A percentile compares a stretch with the other conserved stretches of the same genome.
Conservation (phyloP, 2,797 vertebrate species). For the Enteromius mattozi region DNA sequence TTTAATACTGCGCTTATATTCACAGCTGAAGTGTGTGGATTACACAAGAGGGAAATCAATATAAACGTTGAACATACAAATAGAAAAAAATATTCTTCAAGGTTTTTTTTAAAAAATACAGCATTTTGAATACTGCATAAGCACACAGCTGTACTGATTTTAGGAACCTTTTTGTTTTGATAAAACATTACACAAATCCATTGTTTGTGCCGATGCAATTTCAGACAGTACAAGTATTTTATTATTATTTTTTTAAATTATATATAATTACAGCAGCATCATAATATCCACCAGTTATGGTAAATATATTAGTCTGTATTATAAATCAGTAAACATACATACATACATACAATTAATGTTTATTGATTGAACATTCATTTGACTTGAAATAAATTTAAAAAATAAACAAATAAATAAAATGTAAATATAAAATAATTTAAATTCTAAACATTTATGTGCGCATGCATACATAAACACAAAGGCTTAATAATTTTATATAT, state of each 20-base stretch:
- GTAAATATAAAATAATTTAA: background rate
- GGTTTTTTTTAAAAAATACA: background rate
- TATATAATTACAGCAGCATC: background rate
- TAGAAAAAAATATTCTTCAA: background rate
- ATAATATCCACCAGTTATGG: background rate
- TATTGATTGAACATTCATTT: background rate
- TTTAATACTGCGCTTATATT: background rate
- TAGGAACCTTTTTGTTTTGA: background rate
- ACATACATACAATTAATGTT: background rate
- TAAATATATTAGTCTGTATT: background rate
- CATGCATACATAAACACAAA: background rate
- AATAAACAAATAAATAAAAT: background rate
- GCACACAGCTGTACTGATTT: background rate
- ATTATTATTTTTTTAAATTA: background rate
- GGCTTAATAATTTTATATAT: background rate
- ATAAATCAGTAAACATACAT: background rate
- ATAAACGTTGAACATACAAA: background rate
- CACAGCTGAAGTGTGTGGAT: background rate
- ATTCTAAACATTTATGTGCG: background rate
- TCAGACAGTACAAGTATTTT: background rate
- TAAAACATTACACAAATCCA: background rate
- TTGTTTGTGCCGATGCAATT: background rate
- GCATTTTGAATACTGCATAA: background rate
- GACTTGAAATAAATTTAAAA: background rate
- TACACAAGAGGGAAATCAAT: conserved; percentile 8